Evolutionary conservation across 1,140 invertebrate genomes (phyloP), one percentile per base, ranked within the genome.

Genomic region (Drosophila kepulauana): DNA sequence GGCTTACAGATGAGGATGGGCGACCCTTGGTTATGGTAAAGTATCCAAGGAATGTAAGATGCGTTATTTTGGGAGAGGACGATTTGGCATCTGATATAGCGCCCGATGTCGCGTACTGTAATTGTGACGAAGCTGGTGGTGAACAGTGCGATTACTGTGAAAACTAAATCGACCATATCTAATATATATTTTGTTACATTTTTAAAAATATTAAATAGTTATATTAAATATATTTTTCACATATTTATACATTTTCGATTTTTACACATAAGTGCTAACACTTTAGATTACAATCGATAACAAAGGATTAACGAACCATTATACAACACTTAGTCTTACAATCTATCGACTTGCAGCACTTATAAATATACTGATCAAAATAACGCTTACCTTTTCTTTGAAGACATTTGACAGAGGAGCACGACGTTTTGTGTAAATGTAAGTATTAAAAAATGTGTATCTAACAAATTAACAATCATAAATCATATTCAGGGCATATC

Each of bases 21-120:
- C 67, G 68, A 46, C 89, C 88, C 0, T 35, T 91, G 38, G 79
- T 91, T n/a, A 65, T 91, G 25, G 89, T 91, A 11, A 89, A 89
- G 66, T 85, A 90, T 75, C 85, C 85, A 0, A 30, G 68, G 0
- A 85, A 79, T 65, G 85, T 89, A 16, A 72, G 86, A 1, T 89
- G 85, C 20, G 45, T 89, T 13, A 54, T 70, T 0, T 51, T 89
- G 20, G 54, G 49, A 11, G 86, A 89, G 41, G 85, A 89, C 3
- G 85, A 89, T 52, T 30, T 89, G 20, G 86, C 75, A 0, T 90
- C 85, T 2, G 85, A 89, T 13, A 69, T 77, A 6, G 72, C 72
- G 0, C 86, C 81, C 0, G 84, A 87, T 10, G 33, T 20, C 0
- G 51, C 52, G 15, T 90, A 69, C n/a, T 89, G 85, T 35, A 66